Evolutionary conservation across 2,888 invertebrate species (phyloP).

Genomic region (Villa cingulata): DNA sequence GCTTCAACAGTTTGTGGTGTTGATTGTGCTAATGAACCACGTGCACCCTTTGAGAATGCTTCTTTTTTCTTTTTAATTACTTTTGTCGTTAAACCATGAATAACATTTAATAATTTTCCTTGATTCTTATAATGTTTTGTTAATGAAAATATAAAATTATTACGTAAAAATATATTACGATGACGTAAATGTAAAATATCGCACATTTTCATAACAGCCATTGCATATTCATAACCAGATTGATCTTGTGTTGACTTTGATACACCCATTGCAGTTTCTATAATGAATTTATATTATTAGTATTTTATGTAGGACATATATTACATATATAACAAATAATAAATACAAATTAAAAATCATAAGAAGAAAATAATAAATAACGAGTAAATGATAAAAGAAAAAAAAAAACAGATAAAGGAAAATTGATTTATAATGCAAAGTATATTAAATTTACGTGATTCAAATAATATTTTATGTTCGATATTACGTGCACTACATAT

Average conservation of each 20-base stretch:
- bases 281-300: too few relatives aligned
- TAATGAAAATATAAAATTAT: constrained; percentile 62
- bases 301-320: too few relatives aligned
- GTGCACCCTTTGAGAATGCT: constrained; percentile 52
- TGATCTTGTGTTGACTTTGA: constrained; percentile 68
- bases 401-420: too few relatives aligned
- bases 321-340: too few relatives aligned
- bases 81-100: constrained; percentile 68
- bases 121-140: constrained; percentile 63
- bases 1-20: background rate
- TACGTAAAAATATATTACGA: constrained; percentile 63
- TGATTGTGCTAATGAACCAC: constrained; percentile 32
- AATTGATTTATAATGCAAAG: too few relatives aligned
- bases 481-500: too few relatives aligned
- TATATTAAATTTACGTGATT: too few relatives aligned
- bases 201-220: constrained; percentile 84
- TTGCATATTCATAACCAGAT: constrained; percentile 71
- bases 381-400: too few relatives aligned
- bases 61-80: constrained; percentile 65
- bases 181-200: constrained; percentile 72
- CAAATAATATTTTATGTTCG: too few relatives aligned
- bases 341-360: background rate
- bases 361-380: too few relatives aligned
- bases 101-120: constrained; percentile 56
- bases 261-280: constrained; percentile 81